Evolutionary conservation across 1,140 invertebrate species (phyloP).

Genomic region (Conus betulinus): DNA sequence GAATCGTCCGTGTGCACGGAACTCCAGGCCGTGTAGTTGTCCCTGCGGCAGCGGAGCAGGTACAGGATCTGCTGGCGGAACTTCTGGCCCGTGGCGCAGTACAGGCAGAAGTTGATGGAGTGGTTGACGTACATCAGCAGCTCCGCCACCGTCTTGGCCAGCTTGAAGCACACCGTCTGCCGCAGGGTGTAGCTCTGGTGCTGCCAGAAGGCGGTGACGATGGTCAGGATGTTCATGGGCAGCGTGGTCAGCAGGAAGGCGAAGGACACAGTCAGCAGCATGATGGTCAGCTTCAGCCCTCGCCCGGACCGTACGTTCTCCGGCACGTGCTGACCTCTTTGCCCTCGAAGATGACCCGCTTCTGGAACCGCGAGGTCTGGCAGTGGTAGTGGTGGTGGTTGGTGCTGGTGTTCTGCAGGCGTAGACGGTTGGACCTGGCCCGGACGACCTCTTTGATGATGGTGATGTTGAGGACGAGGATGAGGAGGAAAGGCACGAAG

Average conservation of each 20-base stretch:
- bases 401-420: constrained; percentile 18
- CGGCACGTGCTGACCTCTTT: constrained; percentile 16
- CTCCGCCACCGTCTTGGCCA: constrained; percentile 66
- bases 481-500: constrained; percentile 65
- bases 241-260: constrained; percentile 72
- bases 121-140: constrained; percentile 75
- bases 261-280: constrained; percentile 73
- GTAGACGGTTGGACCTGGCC: constrained; percentile 14
- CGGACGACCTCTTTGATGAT: constrained; percentile 56
- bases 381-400: constrained; percentile 22
- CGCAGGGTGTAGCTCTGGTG: constrained; percentile 29
- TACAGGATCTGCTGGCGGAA: constrained; percentile 58
- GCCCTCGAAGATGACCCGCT: no score
- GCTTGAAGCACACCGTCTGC: constrained; percentile 53
- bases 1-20: constrained; percentile 8
- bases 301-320: constrained; percentile 44
- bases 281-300: constrained; percentile 66
- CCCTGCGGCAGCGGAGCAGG: not conserved
- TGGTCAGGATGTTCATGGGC: constrained; percentile 71
- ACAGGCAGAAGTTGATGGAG: constrained; percentile 76
- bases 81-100: constrained; percentile 73
- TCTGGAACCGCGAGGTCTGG: constrained; percentile 27
- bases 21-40: not conserved
- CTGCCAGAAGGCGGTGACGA: constrained; percentile 61
- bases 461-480: constrained; percentile 59